Conservation (phyloP, 2,888 invertebrate genomes). For the Tribolium freemani region DNA sequence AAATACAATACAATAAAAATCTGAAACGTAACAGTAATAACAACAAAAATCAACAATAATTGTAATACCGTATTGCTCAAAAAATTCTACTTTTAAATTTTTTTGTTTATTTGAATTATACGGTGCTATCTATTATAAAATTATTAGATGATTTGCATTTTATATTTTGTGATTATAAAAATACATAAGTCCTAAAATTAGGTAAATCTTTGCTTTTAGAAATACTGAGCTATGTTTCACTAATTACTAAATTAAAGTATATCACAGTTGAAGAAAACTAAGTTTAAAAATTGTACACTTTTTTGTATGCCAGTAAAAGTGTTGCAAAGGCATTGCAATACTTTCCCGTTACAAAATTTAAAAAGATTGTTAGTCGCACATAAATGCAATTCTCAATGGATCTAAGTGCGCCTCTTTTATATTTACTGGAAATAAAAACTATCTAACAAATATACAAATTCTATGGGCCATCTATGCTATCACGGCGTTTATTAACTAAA, state of each 20-base stretch:
- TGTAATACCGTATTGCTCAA: not conserved
- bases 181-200: slow-evolving; percentile 41
- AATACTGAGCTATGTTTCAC: slow-evolving; percentile 37
- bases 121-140: not conserved
- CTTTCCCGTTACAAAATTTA: not conserved
- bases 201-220: slow-evolving; percentile 30
- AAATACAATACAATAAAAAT: not conserved
- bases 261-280: slow-evolving; percentile 47
- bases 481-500: not conserved
- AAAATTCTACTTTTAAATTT: not conserved
- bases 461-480: not conserved
- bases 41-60: slow-evolving; percentile 17
- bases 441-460: not conserved
- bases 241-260: slow-evolving; percentile 36
- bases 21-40: not conserved
- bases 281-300: slow-evolving; percentile 29
- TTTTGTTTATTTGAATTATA: not conserved
- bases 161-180: slow-evolving; percentile 40
- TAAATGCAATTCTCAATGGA: slow-evolving; percentile 21
- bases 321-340: not conserved
- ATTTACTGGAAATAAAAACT: slow-evolving; percentile 5
- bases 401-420: slow-evolving; percentile 2
- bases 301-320: slow-evolving; percentile 6
- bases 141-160: slow-evolving; percentile 9
- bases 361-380: slow-evolving; percentile 24